Base-by-base conservation (phyloP, 1,140 invertebrate species). In the Geopemphigus sp. region DNA sequence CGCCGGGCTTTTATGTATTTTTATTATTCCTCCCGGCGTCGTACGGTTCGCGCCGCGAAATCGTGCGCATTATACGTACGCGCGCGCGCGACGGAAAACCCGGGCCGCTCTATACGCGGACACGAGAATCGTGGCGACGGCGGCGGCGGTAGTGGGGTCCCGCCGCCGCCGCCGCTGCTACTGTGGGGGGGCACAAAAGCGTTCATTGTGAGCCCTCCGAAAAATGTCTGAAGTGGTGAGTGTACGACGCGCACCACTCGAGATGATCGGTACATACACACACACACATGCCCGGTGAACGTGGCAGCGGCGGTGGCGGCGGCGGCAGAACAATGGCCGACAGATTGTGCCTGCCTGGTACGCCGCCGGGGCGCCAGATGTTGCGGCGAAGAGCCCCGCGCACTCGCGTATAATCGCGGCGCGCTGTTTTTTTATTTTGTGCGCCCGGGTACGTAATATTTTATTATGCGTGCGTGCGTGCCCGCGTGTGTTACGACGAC, bases 151-250 rank as follows among this genome's bases (percentile, higher is more conserved):
- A 11, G 32, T 11, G 63, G n/a, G 63, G 63, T 45, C 32, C 39
- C 19, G 19, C 24, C 5, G 59, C 45, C 6, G 14, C 39, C 11
- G 66, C 22, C 19, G 39, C 22, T 50, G 29, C n/a, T 15, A 17
- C 26, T 54, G 64, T 11, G 45, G 56, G 74, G 57, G 57, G 39
- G 57, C 74, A 78, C 74, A 78, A 78, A 78, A 78, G 74, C 74
- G 74, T 72, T n/a, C 74, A 78, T 78, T 61, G 74, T 29, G 74
- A 63, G 22, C 74, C 74, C 74, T 78, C 74, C 74, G 74, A 78
- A 78, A 78, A 78, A 78, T 50, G 74, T 78, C 74, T 78, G 74
- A 63, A 78, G 74, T 78, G 74, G 57, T 50, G 74, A 61, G 74
- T 19, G 22, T 19, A 53, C 68, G 63, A 12, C 29, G 61, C 32